phyloP scores from a whole-genome alignment of 2,113 vertebrate species.

The Nansenia antarctica region DNA sequence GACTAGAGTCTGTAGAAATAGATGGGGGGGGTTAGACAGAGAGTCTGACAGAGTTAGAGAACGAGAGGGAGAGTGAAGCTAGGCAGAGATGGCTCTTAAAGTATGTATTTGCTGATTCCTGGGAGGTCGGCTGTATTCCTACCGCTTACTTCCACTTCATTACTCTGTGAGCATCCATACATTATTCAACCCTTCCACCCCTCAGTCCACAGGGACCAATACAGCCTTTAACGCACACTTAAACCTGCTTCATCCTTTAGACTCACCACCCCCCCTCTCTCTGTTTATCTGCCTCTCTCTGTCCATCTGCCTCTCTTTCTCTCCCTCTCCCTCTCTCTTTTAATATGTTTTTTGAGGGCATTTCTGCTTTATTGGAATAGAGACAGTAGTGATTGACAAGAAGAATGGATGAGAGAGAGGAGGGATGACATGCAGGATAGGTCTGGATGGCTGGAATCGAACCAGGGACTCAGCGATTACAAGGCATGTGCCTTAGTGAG shows the following conservation, averaged over 20 bases:
- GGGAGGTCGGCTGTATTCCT: conserved; percentile 71
- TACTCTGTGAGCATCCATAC: conserved; percentile 70
- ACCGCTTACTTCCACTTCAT: conserved; percentile 78
- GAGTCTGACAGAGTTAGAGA: not conserved
- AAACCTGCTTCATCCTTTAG: not conserved
- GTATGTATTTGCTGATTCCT: conserved; percentile 65
- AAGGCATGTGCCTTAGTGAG: too few relatives aligned
- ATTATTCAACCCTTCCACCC: conserved; percentile 74
- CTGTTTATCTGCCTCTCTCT: too few relatives aligned
- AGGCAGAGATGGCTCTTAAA: conserved; percentile 22
- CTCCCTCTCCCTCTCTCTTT: too few relatives aligned
- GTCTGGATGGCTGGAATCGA: too few relatives aligned
- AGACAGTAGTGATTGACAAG: too few relatives aligned
- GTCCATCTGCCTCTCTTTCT: too few relatives aligned
- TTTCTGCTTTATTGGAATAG: too few relatives aligned
- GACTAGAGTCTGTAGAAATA: not conserved
- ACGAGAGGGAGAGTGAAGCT: conserved; percentile 4
- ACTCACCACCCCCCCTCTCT: too few relatives aligned
- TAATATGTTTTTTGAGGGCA: too few relatives aligned
- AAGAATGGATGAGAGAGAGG: too few relatives aligned
- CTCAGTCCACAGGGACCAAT: conserved; percentile 68
- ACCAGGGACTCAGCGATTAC: too few relatives aligned
- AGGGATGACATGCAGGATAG: too few relatives aligned
- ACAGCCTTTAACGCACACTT: conserved; percentile 66
- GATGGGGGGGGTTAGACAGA: not conserved